These are phyloP conservation scores for Urophycis tenuis DNA, from an alignment of 2,797 vertebrate species.

Conservation along the genomic window DNA sequence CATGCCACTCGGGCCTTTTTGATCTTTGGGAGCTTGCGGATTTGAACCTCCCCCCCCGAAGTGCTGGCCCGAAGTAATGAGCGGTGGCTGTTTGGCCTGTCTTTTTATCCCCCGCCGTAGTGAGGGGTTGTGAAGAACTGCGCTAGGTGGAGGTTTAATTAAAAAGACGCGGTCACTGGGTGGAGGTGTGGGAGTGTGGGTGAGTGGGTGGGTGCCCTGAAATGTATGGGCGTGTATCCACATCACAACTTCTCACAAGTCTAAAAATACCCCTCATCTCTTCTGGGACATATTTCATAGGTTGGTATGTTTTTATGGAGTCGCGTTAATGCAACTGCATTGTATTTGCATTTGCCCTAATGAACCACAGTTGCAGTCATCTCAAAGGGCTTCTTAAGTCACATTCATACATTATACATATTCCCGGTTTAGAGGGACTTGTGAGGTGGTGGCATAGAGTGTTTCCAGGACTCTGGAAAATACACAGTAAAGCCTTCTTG, in stretches of 20 bases:
- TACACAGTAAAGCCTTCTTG: too few relatives aligned
- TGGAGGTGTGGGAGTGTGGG: neutral
- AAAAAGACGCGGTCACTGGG: neutral
- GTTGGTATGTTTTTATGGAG: neutral
- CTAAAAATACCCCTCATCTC: neutral
- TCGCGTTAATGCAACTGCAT: neutral
- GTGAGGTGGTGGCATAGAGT: too few relatives aligned
- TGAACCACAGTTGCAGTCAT: neutral
- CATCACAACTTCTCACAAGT: neutral
- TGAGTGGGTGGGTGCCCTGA: too few relatives aligned
- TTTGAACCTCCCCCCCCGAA: neutral
- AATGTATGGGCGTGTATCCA: neutral
- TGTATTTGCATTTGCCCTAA: neutral
- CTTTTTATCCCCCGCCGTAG: neutral
- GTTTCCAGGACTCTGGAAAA: too few relatives aligned
- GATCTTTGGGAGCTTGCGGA: neutral
- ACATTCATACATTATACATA: neutral
- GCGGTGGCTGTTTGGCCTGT: neutral
- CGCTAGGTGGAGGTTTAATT: neutral
- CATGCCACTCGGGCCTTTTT: neutral
- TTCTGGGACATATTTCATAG: neutral
- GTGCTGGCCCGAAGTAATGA: neutral
- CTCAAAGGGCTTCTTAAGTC: neutral
- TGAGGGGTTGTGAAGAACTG: neutral
- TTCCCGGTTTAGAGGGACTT: too few relatives aligned